A percentile compares a stretch with the other conserved stretches of the same genome.
phyloP scores from a whole-genome alignment of 1,140 invertebrate genomes.

The Euwallacea fornicatus region DNA sequence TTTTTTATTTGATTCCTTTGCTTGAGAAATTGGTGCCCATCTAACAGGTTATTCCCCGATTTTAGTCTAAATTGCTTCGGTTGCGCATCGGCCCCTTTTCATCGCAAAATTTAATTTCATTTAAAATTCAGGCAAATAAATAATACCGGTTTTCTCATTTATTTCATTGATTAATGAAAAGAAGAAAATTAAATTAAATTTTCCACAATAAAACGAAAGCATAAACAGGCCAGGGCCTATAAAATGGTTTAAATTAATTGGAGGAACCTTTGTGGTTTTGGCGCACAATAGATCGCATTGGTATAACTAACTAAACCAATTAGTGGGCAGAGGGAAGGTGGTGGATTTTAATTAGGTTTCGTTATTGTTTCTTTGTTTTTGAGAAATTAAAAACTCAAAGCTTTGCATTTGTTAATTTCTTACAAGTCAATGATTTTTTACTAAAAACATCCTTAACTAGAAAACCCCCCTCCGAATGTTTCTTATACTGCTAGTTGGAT shows the following conservation, averaged over 20 bases:
- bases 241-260: slow-evolving; percentile 26
- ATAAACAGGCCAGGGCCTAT: slow-evolving; percentile 9
- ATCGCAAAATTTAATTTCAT: slow-evolving; percentile 24
- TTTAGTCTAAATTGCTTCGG: neutral
- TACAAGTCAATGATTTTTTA: no score
- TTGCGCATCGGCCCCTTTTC: slow-evolving; percentile 4
- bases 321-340: neutral
- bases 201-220: slow-evolving; percentile 23
- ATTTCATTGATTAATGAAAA: slow-evolving; percentile 30
- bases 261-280: slow-evolving; percentile 12
- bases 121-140: slow-evolving; percentile 19
- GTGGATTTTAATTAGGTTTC: neutral
- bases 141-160: slow-evolving; percentile 25
- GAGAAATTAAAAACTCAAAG: no score
- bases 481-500: no score
- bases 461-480: no score
- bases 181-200: slow-evolving; percentile 31
- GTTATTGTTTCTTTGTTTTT: neutral
- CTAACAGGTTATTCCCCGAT: no score
- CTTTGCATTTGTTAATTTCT: no score
- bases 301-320: slow-evolving; percentile 1
- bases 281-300: slow-evolving; percentile 10
- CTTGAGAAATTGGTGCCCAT: no score
- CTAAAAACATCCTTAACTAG: no score
- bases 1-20: no score